Evolutionary conservation across 2,888 invertebrate species (phyloP).

Genomic region (Glyphotaelius pellucidus): DNA sequence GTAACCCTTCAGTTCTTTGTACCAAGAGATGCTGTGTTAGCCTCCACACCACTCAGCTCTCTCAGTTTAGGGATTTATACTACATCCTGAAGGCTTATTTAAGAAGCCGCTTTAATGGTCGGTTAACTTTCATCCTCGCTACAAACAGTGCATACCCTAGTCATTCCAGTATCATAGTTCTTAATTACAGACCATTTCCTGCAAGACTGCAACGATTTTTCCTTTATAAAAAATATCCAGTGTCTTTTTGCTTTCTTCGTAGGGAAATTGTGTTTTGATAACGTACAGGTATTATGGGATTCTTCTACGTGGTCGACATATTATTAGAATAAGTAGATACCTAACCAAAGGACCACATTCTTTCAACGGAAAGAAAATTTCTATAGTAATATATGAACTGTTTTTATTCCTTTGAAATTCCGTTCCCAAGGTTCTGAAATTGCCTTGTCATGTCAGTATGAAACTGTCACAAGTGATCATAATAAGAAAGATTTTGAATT

Average conservation of each 20-base stretch:
- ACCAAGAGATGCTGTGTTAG: background rate
- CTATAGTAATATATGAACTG: background rate
- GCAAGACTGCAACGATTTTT: background rate
- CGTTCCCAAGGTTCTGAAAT: background rate
- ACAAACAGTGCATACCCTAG: background rate
- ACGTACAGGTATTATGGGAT: no score
- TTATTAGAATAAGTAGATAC: background rate
- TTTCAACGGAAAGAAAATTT: background rate
- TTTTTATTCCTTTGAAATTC: background rate
- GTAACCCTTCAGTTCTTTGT: background rate
- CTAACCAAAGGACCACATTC: background rate
- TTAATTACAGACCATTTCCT: background rate
- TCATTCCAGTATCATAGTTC: background rate
- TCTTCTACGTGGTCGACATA: no score
- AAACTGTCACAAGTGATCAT: background rate
- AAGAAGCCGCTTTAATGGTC: background rate
- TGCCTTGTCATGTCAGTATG: background rate
- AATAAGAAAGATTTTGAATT: background rate
- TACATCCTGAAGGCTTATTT: background rate
- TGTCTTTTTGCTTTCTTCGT: background rate
- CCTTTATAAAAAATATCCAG: background rate
- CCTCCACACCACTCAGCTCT: background rate
- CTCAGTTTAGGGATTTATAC: background rate
- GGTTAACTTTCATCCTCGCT: background rate
- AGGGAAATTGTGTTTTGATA: background rate